A percentile compares a stretch with the other conserved stretches of the same genome.
These are phyloP conservation scores for Sphinx pinastri DNA, from an alignment of 2,888 invertebrate genomes.

Conservation along the genomic window DNA sequence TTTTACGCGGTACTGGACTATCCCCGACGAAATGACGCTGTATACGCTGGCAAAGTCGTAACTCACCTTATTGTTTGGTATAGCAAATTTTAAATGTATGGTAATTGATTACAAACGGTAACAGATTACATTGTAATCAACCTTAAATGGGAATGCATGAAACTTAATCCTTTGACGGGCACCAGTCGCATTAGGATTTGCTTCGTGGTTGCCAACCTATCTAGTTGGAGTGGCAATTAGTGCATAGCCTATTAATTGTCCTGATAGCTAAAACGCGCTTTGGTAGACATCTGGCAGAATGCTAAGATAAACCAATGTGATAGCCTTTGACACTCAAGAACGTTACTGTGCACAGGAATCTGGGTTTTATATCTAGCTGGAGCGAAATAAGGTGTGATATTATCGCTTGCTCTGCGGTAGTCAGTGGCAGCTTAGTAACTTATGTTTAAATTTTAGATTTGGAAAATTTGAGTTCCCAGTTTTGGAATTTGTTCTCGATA, in stretches of 20 bases:
- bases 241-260: slow-evolving; percentile 23
- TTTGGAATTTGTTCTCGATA: background rate
- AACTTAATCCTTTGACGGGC: slow-evolving; percentile 15
- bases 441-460: too few species aligned
- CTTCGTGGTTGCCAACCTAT: slow-evolving; percentile 17
- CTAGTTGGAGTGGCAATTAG: slow-evolving; percentile 16
- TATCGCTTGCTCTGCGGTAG: background rate
- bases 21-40: too few species aligned
- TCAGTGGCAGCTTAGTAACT: background rate
- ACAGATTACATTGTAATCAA: slow-evolving; percentile 6
- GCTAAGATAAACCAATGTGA: slow-evolving; percentile 15
- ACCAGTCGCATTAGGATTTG: slow-evolving; percentile 13
- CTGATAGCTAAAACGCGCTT: slow-evolving; percentile 14
- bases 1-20: too few species aligned
- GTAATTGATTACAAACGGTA: background rate
- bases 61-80: too few species aligned
- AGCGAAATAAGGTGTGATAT: too few species aligned
- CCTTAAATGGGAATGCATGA: slow-evolving; percentile 9
- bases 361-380: background rate
- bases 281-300: slow-evolving; percentile 3
- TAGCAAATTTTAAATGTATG: too few species aligned
- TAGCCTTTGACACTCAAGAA: slow-evolving; percentile 6
- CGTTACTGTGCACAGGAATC: background rate
- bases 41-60: too few species aligned
- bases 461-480: too few species aligned